Base-by-base conservation (phyloP, 1,140 invertebrate species). In the Drosophila ercepeae region DNA sequence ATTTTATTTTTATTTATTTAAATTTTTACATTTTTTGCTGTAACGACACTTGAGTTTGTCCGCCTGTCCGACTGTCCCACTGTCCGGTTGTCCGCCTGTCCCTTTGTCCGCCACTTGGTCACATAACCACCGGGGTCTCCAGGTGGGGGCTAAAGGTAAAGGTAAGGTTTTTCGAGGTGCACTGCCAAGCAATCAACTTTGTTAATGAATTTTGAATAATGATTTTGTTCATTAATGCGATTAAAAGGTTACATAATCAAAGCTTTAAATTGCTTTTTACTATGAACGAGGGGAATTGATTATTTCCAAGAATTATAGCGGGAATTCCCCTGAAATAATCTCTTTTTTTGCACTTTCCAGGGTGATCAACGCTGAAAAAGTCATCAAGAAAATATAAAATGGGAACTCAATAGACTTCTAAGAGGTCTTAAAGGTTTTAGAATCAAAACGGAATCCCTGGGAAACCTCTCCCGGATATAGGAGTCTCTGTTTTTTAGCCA, bases 21-120 rank as follows among this genome's bases (percentile, higher is more conserved):
- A 32, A 39, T 39, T 39, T 14, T 39, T 16, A 39, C 2, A 39
- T 74, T 60, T 64, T 70, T 71, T 49, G 51, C 46, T 65, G 75
- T 78, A 72, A 72, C 81, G 65, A 86, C 72, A 75, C 61, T 59
- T 78, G 76, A 55, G 44, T 27, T 44, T 34, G 27, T 57, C 25
- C 23, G 41, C 18, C 1, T 9, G 41, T 21, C 53, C 16, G 41
- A n/a, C n/a, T n/a, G n/a, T n/a, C n/a, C n/a, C n/a, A n/a, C n/a
- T n/a, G n/a, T n/a, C n/a, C n/a, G n/a, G n/a, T n/a, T n/a, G n/a
- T n/a, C n/a, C n/a, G n/a, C n/a, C n/a, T n/a, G n/a, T n/a, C n/a
- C n/a, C n/a, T 49, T 14, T 14, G 4, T 41, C 70, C 57, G 58
- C 53, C 71, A 75, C 49, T 75, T 69, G 77, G 65, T 81, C 77